Percentiles rank a stretch among this genome's conserved stretches.
phyloP scores from a whole-genome alignment of 2,113 vertebrate genomes.

The Psammodynastes pulverulentus region DNA sequence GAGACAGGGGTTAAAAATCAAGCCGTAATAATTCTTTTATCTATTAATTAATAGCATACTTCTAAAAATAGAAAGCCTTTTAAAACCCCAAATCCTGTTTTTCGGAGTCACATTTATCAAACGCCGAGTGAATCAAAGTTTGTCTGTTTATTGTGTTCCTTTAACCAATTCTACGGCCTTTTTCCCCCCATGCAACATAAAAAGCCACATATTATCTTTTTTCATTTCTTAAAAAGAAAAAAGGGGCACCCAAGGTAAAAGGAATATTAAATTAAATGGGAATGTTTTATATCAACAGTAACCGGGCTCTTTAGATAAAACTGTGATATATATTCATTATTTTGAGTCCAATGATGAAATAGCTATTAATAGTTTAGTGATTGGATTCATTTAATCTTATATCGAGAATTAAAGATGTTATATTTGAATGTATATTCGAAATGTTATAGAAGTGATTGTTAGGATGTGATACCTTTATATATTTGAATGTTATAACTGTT shows the following conservation, averaged over 20 bases:
- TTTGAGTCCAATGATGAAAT: no score
- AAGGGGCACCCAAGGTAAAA: conserved; percentile 62
- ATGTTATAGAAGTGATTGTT: no score
- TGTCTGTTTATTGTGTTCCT: conserved; percentile 65
- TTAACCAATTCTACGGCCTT: conserved; percentile 63
- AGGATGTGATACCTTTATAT: no score
- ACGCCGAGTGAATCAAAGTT: conserved; percentile 58
- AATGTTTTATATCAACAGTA: conserved; percentile 70
- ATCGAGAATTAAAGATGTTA: no score
- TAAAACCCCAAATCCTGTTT: conserved; percentile 69
- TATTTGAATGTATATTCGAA: no score
- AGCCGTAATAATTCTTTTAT: conserved; percentile 58
- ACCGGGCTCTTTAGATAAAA: conserved; percentile 71
- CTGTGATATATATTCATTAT: no score
- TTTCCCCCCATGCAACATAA: conserved; percentile 64
- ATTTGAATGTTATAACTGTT: no score
- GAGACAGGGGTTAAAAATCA: conserved; percentile 43
- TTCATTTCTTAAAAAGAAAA: conserved; percentile 32
- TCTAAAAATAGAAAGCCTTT: conserved; percentile 73
- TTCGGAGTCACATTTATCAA: conserved; percentile 74
- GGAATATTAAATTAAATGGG: conserved; percentile 61
- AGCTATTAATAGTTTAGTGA: no score
- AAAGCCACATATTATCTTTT: conserved; percentile 55
- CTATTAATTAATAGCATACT: conserved; percentile 67
- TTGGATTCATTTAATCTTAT: no score